Evolutionary conservation across 92 coral and sea anemone genomes (phyloP).

Genomic region (Zoanthus sansibaricus): DNA sequence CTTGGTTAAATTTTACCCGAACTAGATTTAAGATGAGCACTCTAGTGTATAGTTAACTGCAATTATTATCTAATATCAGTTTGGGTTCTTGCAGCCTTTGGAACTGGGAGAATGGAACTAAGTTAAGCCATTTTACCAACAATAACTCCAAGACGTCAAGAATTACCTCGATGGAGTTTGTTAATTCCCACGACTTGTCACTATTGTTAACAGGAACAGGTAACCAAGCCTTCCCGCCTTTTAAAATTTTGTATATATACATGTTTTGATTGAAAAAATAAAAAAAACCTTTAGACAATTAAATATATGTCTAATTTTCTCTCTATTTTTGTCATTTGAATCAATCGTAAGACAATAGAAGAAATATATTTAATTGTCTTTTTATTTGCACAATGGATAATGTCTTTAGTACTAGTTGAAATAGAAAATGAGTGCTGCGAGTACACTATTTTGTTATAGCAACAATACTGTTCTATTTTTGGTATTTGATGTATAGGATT

Average conservation of each 20-base stretch:
- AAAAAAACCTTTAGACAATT: no score
- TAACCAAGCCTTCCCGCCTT: constrained; percentile 11
- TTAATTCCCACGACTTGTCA: constrained; percentile 92
- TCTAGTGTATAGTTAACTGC: background rate
- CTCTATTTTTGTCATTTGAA: no score
- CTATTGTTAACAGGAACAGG: constrained; percentile 94
- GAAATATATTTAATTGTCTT: no score
- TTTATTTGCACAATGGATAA: no score
- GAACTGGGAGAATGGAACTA: constrained; percentile 90
- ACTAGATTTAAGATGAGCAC: background rate
- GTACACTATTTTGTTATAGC: no score
- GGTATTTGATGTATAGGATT: no score
- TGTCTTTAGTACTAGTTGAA: no score
- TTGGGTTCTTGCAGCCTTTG: constrained; percentile 75
- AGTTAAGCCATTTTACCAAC: constrained; percentile 81
- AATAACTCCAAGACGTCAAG: constrained; percentile 86
- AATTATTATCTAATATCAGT: background rate
- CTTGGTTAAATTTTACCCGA: background rate
- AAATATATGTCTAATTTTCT: no score
- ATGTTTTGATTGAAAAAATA: background rate
- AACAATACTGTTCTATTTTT: no score
- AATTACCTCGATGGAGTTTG: constrained; percentile 94
- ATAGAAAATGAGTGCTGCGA: no score
- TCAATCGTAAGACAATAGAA: no score
- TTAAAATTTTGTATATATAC: no score